Percentiles rank a stretch among this genome's conserved stretches.
phyloP scores from a whole-genome alignment of 2,113 vertebrate genomes.

The Peromyscus maniculatus region DNA sequence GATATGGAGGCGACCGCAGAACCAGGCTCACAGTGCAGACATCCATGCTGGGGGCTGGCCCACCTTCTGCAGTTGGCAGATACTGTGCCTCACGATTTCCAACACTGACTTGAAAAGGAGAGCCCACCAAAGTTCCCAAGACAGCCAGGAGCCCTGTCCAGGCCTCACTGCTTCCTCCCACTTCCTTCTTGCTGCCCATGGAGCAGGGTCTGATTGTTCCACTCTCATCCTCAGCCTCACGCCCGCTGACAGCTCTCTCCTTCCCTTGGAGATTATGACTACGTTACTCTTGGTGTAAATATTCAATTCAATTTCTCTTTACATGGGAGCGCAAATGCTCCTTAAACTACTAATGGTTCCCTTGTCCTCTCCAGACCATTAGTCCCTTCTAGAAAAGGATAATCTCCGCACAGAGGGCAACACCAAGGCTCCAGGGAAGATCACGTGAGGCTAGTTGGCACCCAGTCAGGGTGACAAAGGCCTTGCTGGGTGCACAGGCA shows the following conservation, averaged over 20 bases:
- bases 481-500: neutral
- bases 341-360: neutral
- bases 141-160: neutral
- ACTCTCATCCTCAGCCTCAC: neutral
- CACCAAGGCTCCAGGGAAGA: neutral
- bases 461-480: neutral
- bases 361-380: neutral
- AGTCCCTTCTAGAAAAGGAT: neutral
- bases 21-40: neutral
- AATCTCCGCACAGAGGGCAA: neutral
- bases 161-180: neutral
- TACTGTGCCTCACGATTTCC: neutral
- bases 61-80: neutral
- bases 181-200: neutral
- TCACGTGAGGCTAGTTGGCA: neutral
- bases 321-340: neutral
- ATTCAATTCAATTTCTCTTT: neutral
- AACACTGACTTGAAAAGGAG: neutral
- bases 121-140: neutral
- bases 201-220: neutral
- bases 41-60: neutral
- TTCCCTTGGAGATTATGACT: neutral
- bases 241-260: neutral
- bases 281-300: neutral
- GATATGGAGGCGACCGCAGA: neutral